Base-by-base conservation (phyloP, 2,888 invertebrate species). In the Dasysyrphus tricinctus region DNA sequence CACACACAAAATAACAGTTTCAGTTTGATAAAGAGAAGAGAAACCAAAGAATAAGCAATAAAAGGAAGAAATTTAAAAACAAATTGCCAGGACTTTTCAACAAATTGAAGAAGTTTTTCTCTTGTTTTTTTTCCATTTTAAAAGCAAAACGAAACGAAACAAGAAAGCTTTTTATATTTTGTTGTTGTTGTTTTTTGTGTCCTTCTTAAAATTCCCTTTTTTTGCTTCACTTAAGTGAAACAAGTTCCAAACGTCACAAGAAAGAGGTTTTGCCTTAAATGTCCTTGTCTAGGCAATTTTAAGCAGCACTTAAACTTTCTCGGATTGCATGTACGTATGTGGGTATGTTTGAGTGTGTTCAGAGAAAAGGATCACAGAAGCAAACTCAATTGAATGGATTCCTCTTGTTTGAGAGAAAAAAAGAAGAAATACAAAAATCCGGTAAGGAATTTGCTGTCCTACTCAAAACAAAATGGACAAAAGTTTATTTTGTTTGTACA, bases 11-110 rank as follows among this genome's bases (percentile, higher is more conserved):
- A 37, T 37, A 34, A 47, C 37, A 49, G 16, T 47, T 16, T 56
- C 32, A 39, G 47, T 34, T 8, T 8, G 12, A 32, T 0, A 51
- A 14, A 42, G 39, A 32, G 39, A 61, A 14, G 11, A 37, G 42
- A 70, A 37, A 39, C 39, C 39, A 5, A 42, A 56, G n/a, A 37
- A 47, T 49, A 16, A 51, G 39, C 70, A 61, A 74, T 65, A 65
- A 32, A 24, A 44, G 24, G 24, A 63, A 49, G 19, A 76, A 69
- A 24, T 54, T 39, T 29, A 39, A 54, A 80, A 61, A 84, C 83
- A 80, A 84, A 84, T 84, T 84, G 83, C 80, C 57, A 70, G 80
- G 65, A 84, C 83, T 84, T 80, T 70, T 75, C 51, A 70, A 76
- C 83, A 84, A 84, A 80, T 84, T 84, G 83, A 75, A 75, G 37